These are phyloP conservation scores for Ectobius pallidus DNA, from an alignment of 2,888 invertebrate genomes.

Conservation along the genomic window DNA sequence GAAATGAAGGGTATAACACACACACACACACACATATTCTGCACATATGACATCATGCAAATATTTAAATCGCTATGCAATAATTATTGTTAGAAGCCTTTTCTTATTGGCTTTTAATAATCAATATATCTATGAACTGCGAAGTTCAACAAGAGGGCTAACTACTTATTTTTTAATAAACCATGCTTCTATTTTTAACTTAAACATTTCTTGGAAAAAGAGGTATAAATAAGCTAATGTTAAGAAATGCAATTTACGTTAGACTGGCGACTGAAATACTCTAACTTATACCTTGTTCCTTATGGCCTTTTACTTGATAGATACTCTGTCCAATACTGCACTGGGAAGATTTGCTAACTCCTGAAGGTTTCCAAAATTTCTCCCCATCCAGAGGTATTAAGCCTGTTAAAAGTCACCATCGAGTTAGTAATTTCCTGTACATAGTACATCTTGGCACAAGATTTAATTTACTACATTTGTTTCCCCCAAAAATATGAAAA, in stretches of 20 bases:
- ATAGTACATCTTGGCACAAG: neutral
- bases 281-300: neutral
- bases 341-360: neutral
- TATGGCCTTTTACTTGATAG: neutral
- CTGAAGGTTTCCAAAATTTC: neutral
- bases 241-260: neutral
- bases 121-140: neutral
- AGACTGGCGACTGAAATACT: neutral
- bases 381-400: neutral
- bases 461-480: neutral
- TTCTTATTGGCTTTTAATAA: no score
- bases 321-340: neutral
- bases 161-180: neutral
- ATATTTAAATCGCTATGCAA: no score
- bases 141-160: neutral
- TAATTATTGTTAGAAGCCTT: no score
- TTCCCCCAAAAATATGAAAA: neutral
- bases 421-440: neutral
- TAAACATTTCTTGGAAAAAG: neutral
- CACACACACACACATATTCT: no score
- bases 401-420: neutral
- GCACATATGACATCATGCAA: no score
- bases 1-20: no score
- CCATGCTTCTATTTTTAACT: neutral
- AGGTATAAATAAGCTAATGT: neutral